Evolutionary conservation across 2,113 vertebrate species (phyloP).

Genomic region (Atrichornis clamosus): DNA sequence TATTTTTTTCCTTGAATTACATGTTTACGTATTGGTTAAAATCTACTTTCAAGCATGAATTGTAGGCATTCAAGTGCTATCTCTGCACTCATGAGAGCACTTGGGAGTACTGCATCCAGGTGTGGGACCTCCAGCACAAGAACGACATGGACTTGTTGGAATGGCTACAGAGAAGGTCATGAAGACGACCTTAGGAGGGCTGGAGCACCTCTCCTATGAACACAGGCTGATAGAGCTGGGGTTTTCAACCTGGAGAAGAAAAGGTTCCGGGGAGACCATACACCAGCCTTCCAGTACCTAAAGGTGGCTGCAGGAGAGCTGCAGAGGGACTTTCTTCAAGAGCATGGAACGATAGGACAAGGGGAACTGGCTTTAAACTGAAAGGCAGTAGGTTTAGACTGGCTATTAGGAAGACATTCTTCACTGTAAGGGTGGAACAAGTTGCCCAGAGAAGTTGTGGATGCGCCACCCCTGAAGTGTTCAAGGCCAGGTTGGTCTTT

Average conservation of each 20-base stretch:
- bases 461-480: neutral
- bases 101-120: neutral
- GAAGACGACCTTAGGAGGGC: neutral
- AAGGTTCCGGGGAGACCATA: neutral
- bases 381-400: neutral
- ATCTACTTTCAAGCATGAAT: neutral
- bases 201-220: neutral
- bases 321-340: neutral
- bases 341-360: neutral
- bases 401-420: neutral
- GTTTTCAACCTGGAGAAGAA: neutral
- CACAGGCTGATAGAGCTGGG: neutral
- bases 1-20: neutral
- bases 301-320: neutral
- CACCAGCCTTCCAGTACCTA: neutral
- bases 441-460: neutral
- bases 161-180: neutral
- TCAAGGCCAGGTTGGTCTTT: neutral
- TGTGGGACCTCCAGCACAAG: neutral
- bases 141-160: neutral
- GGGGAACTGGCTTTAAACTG: neutral
- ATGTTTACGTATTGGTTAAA: neutral
- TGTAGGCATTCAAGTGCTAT: neutral
- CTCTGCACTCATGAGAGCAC: neutral
- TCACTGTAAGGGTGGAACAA: neutral